These are phyloP conservation scores for Achatina immaculata DNA, from an alignment of 1,140 invertebrate genomes.

Conservation along the genomic window DNA sequence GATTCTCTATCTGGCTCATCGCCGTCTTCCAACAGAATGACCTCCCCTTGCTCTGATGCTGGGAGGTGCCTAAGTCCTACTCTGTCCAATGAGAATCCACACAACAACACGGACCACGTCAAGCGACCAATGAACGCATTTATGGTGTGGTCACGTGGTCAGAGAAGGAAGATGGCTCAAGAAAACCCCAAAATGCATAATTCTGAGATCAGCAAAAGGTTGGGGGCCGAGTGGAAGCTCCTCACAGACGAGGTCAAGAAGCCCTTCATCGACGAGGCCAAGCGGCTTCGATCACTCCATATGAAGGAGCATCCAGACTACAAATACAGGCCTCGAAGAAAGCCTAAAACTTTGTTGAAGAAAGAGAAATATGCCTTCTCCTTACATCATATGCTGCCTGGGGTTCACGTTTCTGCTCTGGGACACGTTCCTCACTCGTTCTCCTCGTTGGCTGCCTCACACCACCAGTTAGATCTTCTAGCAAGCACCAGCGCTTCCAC, in stretches of 20 bases:
- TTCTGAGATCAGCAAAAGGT: constrained; percentile 96
- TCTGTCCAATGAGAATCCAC: neutral
- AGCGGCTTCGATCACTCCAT: constrained; percentile 95
- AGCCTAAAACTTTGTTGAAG: constrained; percentile 72
- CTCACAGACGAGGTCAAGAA: constrained; percentile 96
- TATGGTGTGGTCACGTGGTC: constrained; percentile 99
- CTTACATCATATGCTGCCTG: constrained; percentile 67
- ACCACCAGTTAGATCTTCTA: neutral
- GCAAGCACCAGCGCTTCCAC: neutral
- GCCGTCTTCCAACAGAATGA: constrained; percentile 25
- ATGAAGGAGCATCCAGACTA: constrained; percentile 99
- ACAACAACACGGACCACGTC: constrained; percentile 76
- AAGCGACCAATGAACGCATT: constrained; percentile 99
- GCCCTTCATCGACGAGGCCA: constrained; percentile 99
- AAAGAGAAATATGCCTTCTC: constrained; percentile 94
- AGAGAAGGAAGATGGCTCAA: constrained; percentile 98
- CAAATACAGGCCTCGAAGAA: constrained; percentile 85
- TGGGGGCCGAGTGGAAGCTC: constrained; percentile 98
- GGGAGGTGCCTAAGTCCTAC: constrained; percentile 11
- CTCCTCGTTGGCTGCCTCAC: constrained; percentile 8
- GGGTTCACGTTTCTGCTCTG: constrained; percentile 71
- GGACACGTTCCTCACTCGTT: constrained; percentile 67
- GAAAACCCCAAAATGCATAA: too few species aligned
- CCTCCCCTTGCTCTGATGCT: constrained; percentile 11
- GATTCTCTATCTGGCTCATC: neutral